These are phyloP conservation scores for Chrosomus eos DNA, from an alignment of 2,797 vertebrate species.

Conservation along the genomic window DNA sequence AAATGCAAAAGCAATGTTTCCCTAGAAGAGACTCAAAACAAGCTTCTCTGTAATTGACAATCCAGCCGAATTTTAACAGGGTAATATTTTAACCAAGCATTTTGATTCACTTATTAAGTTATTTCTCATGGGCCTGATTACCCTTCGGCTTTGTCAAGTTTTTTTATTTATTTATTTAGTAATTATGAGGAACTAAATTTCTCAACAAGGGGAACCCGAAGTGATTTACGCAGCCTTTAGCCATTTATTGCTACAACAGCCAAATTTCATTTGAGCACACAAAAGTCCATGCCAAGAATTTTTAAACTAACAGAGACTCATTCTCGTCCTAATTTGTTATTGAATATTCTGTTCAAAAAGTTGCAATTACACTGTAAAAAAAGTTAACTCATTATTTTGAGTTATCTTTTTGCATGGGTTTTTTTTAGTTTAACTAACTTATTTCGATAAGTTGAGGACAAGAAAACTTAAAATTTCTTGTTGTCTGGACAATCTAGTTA, in stretches of 20 bases:
- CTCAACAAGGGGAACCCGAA: not conserved
- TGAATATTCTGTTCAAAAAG: not conserved
- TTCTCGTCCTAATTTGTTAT: not conserved
- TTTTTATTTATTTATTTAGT: not conserved
- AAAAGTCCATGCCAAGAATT: not conserved
- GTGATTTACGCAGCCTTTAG: conserved; percentile 18
- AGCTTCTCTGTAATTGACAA: not conserved
- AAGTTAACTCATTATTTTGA: too few species aligned
- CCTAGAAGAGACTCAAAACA: not conserved
- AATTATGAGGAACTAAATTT: not conserved
- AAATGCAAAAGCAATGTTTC: not conserved
- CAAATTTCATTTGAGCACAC: conserved; percentile 1
- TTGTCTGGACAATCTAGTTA: too few species aligned
- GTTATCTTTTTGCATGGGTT: too few species aligned
- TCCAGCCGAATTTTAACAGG: not conserved
- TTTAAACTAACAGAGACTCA: not conserved
- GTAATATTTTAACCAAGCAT: not conserved
- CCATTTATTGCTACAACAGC: not conserved
- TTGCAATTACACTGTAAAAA: too few species aligned
- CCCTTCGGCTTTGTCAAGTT: not conserved
- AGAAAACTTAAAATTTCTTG: too few species aligned
- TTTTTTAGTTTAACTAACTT: too few species aligned
- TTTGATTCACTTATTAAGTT: not conserved
- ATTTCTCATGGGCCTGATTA: not conserved
- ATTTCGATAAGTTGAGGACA: too few species aligned